Conservation (phyloP, 2,888 invertebrate genomes). For the Malthinus flaveolus region DNA sequence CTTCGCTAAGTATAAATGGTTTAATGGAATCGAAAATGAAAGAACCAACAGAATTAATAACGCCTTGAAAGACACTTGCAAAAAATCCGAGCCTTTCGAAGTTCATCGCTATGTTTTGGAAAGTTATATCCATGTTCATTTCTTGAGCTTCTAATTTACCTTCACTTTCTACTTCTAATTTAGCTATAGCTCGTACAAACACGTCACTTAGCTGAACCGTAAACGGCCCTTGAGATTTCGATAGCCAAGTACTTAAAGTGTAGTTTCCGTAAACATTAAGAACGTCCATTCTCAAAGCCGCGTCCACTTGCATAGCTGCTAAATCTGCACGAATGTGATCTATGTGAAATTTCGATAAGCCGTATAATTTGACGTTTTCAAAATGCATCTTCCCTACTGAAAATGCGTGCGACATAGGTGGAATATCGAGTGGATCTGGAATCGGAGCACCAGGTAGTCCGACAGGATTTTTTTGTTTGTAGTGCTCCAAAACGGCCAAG, state of each 20-base stretch:
- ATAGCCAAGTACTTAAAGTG: constrained; percentile 70
- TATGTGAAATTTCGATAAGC: constrained; percentile 78
- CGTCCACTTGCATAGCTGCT: constrained; percentile 75
- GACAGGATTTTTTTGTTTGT: constrained; percentile 77
- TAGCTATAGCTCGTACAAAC: constrained; percentile 68
- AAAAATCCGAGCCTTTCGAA: constrained; percentile 82
- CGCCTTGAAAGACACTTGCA: constrained; percentile 66
- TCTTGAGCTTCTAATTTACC: constrained; percentile 78
- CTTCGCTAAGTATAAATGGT: constrained; percentile 78
- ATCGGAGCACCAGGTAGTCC: constrained; percentile 80
- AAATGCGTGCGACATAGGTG: constrained; percentile 73
- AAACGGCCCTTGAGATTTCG: constrained; percentile 74
- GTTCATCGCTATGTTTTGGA: constrained; percentile 75
- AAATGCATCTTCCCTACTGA: constrained; percentile 72
- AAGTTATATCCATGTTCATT: constrained; percentile 78
- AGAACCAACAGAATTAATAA: constrained; percentile 80
- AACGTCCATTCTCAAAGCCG: constrained; percentile 70
- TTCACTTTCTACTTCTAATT: constrained; percentile 71
- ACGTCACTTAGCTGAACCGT: constrained; percentile 75
- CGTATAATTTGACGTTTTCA: constrained; percentile 71
- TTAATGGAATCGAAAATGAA: constrained; percentile 87
- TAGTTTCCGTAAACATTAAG: constrained; percentile 77
- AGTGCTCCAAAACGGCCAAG: constrained; percentile 72
- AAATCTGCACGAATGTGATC: constrained; percentile 72
- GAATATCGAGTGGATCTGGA: constrained; percentile 80